Percentiles rank a stretch among this genome's conserved stretches.
Conservation (phyloP, 2,888 invertebrate species). For the Harpalus rufipes region DNA sequence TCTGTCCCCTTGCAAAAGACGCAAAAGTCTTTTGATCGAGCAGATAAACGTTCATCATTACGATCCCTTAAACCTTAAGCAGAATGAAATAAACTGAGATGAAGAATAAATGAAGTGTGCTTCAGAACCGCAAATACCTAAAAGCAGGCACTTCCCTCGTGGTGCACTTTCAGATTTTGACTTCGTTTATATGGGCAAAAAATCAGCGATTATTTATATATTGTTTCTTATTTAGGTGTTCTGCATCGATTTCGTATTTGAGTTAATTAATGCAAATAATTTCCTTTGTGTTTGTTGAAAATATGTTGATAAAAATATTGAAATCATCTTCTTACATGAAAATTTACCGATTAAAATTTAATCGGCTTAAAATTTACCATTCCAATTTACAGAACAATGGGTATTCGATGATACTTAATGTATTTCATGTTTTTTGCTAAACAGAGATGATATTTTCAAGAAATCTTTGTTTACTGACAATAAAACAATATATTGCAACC, state of each 20-base stretch:
- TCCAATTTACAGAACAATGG: constrained; percentile 29
- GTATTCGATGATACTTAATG: constrained; percentile 8
- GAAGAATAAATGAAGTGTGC: too few relatives aligned
- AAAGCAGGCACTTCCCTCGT: too few relatives aligned
- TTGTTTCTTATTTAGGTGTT: background rate
- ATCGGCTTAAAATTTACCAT: constrained; percentile 53
- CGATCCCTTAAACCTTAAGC: background rate
- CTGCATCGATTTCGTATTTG: constrained; percentile 7
- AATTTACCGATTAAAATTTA: constrained; percentile 44
- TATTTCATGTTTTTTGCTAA: background rate
- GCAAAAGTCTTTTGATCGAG: background rate
- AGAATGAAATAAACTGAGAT: too few relatives aligned
- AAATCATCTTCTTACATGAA: constrained; percentile 38
- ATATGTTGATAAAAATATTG: constrained; percentile 44
- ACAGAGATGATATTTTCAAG: background rate
- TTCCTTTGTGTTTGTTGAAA: constrained; percentile 19
- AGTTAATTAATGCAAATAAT: constrained; percentile 6
- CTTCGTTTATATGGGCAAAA: too few relatives aligned
- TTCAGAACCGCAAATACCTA: too few relatives aligned
- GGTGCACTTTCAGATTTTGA: too few relatives aligned
- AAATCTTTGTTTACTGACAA: background rate
- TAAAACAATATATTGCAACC: constrained; percentile 16
- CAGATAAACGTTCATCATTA: constrained; percentile 3
- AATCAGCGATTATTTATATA: background rate
- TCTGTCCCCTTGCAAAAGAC: background rate